Percentiles rank a stretch among this genome's conserved stretches.
phyloP scores from a whole-genome alignment of 2,797 vertebrate species.

The Mormyrus proboscirostris region DNA sequence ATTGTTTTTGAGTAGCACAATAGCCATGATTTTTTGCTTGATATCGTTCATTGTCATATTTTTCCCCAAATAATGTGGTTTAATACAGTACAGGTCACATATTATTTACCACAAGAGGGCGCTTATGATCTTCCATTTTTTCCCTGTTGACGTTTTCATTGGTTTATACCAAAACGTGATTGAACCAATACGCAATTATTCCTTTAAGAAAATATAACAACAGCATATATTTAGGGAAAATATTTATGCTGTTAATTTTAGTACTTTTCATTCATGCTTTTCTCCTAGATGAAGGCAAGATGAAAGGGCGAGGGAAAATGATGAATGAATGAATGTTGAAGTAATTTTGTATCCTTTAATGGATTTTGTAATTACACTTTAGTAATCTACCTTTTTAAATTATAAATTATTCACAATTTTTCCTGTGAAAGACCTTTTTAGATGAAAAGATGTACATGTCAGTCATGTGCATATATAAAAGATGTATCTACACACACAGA shows the following conservation, averaged over 20 bases:
- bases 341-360: neutral
- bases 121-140: constrained; percentile 29
- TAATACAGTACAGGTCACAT: neutral
- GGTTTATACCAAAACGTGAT: neutral
- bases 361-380: neutral
- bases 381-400: neutral
- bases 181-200: neutral
- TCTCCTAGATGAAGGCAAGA: neutral
- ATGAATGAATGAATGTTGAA: neutral
- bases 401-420: neutral
- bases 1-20: neutral
- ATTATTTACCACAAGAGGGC: constrained; percentile 37
- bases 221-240: neutral
- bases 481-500: neutral
- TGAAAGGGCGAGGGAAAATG: neutral
- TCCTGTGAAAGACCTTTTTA: neutral
- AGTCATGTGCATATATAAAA: neutral
- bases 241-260: neutral
- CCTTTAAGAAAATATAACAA: neutral
- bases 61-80: neutral
- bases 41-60: neutral
- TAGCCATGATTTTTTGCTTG: neutral
- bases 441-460: neutral
- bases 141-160: neutral
- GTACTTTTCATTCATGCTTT: neutral